Conservation (phyloP, 2,797 vertebrate genomes). For the Gymnothorax reevesii region DNA sequence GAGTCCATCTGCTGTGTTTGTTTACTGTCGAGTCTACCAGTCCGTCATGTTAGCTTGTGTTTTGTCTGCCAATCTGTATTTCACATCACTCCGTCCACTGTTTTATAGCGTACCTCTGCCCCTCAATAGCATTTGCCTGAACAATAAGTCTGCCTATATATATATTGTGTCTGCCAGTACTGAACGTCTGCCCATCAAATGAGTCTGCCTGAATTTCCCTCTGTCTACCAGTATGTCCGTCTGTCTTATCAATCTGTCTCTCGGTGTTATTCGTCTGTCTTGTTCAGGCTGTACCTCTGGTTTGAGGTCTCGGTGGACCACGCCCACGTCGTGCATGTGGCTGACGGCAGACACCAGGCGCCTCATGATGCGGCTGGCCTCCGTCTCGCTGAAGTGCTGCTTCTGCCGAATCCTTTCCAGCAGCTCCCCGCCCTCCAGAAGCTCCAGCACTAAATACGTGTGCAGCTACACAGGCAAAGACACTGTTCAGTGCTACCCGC, state of each 20-base stretch:
- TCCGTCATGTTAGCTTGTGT: not conserved
- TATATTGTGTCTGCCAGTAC: too few relatives aligned
- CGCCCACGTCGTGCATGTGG: slow-evolving; percentile 98
- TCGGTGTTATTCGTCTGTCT: not conserved
- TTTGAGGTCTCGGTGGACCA: slow-evolving; percentile 95
- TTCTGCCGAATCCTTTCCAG: slow-evolving; percentile 94
- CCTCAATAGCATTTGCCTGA: too few relatives aligned
- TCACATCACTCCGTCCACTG: too few relatives aligned
- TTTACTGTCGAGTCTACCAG: not conserved
- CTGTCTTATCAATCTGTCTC: not conserved
- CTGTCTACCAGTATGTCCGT: not conserved
- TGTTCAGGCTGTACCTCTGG: slow-evolving; percentile 81
- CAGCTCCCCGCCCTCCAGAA: slow-evolving; percentile 92
- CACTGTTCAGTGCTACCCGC: not conserved
- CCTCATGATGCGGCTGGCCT: slow-evolving; percentile 96
- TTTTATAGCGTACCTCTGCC: slow-evolving; percentile 78
- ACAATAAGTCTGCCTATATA: too few relatives aligned
- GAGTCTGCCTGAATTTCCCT: not conserved
- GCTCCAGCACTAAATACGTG: slow-evolving; percentile 92
- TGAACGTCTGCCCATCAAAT: too few relatives aligned
- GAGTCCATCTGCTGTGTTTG: too few relatives aligned
- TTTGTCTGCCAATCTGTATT: not conserved
- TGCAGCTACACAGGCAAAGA: slow-evolving; percentile 79
- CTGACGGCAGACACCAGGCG: slow-evolving; percentile 94
- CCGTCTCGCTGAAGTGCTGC: slow-evolving; percentile 94